phyloP scores from a whole-genome alignment of 92 coral and sea anemone genomes.

The Montipora capitata region DNA sequence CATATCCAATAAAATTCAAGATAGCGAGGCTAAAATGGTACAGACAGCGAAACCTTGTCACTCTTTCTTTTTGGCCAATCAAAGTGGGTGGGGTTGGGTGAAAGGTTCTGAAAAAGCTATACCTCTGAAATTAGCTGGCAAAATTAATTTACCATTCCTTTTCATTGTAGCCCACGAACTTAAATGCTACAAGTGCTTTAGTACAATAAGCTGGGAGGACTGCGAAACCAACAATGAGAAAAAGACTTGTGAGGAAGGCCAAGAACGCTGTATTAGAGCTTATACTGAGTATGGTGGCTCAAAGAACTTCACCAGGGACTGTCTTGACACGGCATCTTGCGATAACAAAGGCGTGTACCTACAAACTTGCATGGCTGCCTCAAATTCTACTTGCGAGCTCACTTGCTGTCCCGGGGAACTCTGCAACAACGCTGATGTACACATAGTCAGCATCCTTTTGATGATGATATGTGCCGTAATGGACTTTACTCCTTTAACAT shows the following conservation, averaged over 20 bases:
- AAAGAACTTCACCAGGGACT: not conserved
- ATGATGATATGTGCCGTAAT: constrained; percentile 8
- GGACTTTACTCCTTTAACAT: not conserved
- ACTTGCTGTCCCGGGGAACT: constrained; percentile 16
- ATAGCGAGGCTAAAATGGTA: too few relatives aligned
- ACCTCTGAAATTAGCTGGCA: not conserved
- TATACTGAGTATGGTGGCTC: not conserved
- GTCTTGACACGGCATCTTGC: not conserved
- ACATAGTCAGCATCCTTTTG: constrained; percentile 9
- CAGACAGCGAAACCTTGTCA: too few relatives aligned
- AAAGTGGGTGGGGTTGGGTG: too few relatives aligned
- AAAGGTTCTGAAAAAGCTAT: too few relatives aligned
- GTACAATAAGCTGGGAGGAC: constrained; percentile 9
- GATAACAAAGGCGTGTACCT: too few relatives aligned
- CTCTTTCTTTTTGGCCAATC: too few relatives aligned
- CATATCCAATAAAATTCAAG: too few relatives aligned
- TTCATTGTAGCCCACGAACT: constrained; percentile 28
- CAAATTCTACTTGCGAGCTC: not conserved
- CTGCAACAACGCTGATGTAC: constrained; percentile 9
- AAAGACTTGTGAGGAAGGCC: not conserved
- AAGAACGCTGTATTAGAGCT: not conserved
- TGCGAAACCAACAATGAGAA: constrained; percentile 7
- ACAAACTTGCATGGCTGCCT: not conserved
- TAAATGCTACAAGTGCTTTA: constrained; percentile 42
- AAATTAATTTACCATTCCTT: not conserved